Percentiles rank a stretch among this genome's conserved stretches.
phyloP scores from a whole-genome alignment of 2,888 invertebrate species.

The Leucozona laternaria region DNA sequence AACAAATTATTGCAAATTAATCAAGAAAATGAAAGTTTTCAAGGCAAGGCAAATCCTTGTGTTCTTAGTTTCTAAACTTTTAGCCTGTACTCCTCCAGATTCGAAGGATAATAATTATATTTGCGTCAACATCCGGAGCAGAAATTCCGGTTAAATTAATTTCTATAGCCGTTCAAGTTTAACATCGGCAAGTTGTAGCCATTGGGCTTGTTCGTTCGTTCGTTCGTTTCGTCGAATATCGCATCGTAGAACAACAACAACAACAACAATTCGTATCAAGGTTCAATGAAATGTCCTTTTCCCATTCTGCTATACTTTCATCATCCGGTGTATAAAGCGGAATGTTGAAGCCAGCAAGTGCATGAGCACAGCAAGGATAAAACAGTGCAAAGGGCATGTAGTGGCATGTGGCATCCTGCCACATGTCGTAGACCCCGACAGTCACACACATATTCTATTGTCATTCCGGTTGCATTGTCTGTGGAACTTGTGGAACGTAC shows the following conservation, averaged over 20 bases:
- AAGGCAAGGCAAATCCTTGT: neutral
- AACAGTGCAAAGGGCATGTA: slow-evolving; percentile 71
- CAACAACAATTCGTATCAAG: slow-evolving; percentile 28
- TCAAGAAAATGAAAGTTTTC: neutral
- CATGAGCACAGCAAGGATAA: slow-evolving; percentile 17
- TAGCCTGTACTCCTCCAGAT: neutral
- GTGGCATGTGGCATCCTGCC: slow-evolving; percentile 75
- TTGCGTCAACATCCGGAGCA: slow-evolving; percentile 61
- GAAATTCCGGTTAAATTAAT: slow-evolving; percentile 74
- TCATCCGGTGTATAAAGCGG: slow-evolving; percentile 28
- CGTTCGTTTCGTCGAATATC: neutral
- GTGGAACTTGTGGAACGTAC: slow-evolving; percentile 70
- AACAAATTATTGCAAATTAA: slow-evolving; percentile 4
- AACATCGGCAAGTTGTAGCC: slow-evolving; percentile 14
- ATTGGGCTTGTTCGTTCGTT: slow-evolving; percentile 1
- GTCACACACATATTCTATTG: slow-evolving; percentile 60
- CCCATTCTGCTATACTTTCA: neutral
- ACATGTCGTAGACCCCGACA: slow-evolving; percentile 71
- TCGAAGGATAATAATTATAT: slow-evolving; percentile 63
- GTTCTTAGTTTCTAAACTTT: neutral
- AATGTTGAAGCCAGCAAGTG: slow-evolving; percentile 58
- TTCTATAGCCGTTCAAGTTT: slow-evolving; percentile 52
- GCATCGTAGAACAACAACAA: neutral
- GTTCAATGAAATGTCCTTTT: slow-evolving; percentile 64
- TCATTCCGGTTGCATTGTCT: slow-evolving; percentile 61